Conservation (phyloP, 2,797 vertebrate genomes). For the Rhodeus uyekii region DNA sequence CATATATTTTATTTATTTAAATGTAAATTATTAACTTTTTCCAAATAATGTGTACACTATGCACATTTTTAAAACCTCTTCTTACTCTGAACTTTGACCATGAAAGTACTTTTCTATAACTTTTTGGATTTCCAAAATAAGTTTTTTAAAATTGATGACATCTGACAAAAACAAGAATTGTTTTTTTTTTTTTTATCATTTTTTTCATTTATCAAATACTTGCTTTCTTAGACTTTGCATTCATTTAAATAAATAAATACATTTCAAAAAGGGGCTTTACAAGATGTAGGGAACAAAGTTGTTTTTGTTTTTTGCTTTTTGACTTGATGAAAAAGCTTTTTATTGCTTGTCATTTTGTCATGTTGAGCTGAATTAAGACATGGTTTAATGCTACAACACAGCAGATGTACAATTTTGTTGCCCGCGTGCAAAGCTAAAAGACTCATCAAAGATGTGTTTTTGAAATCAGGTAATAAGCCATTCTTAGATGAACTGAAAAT, state of each 20-base stretch:
- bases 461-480: constrained; percentile 11
- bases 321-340: background rate
- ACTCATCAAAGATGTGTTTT: background rate
- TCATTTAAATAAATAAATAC: background rate
- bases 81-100: background rate
- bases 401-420: background rate
- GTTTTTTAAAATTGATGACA: background rate
- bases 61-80: background rate
- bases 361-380: background rate
- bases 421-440: background rate
- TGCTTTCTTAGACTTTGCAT: background rate
- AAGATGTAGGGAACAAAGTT: background rate
- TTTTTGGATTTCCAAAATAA: background rate
- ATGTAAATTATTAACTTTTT: background rate
- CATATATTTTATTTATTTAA: background rate
- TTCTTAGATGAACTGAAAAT: constrained; percentile 18
- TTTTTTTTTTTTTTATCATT: background rate
- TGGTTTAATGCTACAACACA: constrained; percentile 11
- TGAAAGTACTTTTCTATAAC: background rate
- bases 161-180: background rate
- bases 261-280: background rate
- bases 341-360: background rate
- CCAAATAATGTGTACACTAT: background rate
- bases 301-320: background rate
- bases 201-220: background rate